phyloP scores from a whole-genome alignment of 2,888 invertebrate species.

The Limnephilus rhombicus region DNA sequence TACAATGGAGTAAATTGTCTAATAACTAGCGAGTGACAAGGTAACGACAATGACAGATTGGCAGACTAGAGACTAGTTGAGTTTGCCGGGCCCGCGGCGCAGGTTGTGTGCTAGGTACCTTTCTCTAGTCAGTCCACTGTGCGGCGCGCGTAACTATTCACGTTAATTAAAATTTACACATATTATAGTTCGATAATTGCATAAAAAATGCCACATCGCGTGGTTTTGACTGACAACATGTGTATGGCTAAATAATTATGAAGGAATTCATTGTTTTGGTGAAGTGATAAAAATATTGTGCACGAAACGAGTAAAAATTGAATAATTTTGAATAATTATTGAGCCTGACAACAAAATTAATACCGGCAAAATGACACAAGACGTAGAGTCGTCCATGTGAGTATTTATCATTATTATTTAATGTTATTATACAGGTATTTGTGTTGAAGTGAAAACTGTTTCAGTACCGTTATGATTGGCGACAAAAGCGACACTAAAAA shows the following conservation, averaged over 20 bases:
- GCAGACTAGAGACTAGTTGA: not conserved
- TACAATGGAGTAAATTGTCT: not conserved
- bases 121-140: not conserved
- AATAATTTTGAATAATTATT: not conserved
- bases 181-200: not conserved
- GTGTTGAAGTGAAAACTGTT: too few relatives aligned
- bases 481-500: too few relatives aligned
- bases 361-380: conserved; percentile 22
- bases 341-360: not conserved
- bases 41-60: not conserved
- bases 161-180: not conserved
- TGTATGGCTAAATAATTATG: not conserved
- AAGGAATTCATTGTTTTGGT: not conserved
- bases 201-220: not conserved
- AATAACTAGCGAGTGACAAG: not conserved
- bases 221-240: not conserved
- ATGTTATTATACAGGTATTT: too few relatives aligned
- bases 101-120: not conserved
- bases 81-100: not conserved
- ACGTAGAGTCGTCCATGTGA: conserved; percentile 6
- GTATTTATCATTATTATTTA: not conserved
- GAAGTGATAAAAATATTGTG: not conserved
- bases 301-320: not conserved
- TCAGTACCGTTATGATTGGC: too few relatives aligned
- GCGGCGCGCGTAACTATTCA: not conserved